Conservation (phyloP, 2,113 vertebrate species). For the Pipra filicauda region DNA sequence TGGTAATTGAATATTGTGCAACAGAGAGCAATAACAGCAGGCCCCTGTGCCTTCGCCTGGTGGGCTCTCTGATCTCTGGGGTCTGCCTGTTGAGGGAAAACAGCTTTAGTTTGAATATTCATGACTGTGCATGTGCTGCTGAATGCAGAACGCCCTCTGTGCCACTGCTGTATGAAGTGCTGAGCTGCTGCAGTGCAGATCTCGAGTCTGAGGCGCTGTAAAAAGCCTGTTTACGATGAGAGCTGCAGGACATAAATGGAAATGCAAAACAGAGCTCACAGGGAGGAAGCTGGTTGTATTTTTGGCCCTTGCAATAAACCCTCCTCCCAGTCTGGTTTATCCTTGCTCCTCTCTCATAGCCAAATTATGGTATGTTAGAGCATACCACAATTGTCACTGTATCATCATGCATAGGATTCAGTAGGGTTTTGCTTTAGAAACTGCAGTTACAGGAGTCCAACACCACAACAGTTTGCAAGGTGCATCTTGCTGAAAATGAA, state of each 20-base stretch:
- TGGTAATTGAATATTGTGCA: not conserved
- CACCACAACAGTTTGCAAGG: not conserved
- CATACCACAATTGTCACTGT: not conserved
- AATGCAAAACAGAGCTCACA: not conserved
- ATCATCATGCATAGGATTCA: rapidly evolving
- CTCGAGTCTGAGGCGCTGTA: not conserved
- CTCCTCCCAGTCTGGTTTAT: not conserved
- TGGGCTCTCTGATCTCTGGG: not conserved
- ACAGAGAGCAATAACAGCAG: not conserved
- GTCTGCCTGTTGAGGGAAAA: not conserved
- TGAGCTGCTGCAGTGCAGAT: constrained; percentile 54
- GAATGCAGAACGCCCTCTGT: not conserved
- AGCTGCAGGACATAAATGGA: not conserved
- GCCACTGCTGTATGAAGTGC: not conserved
- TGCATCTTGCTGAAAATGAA: not conserved
- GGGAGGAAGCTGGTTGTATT: not conserved
- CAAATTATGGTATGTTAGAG: rapidly evolving
- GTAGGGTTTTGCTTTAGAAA: not conserved
- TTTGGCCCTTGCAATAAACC: not conserved
- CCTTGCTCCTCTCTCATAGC: not conserved
- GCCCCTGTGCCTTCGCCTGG: not conserved
- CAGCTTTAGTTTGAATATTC: not conserved
- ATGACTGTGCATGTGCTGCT: not conserved
- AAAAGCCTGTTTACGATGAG: not conserved
- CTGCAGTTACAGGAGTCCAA: not conserved